These are phyloP conservation scores for Archocentrus centrarchus DNA, from an alignment of 2,113 vertebrate genomes.

Conservation along the genomic window DNA sequence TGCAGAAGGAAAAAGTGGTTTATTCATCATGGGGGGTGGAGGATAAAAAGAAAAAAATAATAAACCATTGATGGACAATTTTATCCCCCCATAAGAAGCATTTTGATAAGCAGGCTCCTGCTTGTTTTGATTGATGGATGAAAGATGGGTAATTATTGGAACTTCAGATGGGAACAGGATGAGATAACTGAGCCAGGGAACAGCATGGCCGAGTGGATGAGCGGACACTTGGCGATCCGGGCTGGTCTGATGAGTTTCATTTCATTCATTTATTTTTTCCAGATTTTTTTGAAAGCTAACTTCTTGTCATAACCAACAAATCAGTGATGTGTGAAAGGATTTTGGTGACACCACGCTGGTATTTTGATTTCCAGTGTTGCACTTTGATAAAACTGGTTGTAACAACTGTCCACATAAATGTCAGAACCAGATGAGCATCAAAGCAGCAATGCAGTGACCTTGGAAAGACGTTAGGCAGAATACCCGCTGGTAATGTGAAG, in stretches of 20 bases:
- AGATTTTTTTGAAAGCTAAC: accelerated
- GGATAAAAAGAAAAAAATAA: background rate
- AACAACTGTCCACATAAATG: too few species aligned
- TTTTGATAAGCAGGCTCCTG: background rate
- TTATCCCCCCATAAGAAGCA: background rate
- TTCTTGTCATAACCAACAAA: background rate
- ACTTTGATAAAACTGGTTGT: too few species aligned
- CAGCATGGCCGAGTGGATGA: background rate
- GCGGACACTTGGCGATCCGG: background rate
- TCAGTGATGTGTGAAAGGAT: background rate
- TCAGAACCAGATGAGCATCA: too few species aligned
- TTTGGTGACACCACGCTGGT: background rate
- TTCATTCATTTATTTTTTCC: accelerated
- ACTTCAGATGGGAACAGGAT: background rate
- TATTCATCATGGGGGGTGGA: background rate
- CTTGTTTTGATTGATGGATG: background rate
- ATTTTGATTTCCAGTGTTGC: too few species aligned
- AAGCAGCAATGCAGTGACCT: too few species aligned
- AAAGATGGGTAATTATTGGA: accelerated
- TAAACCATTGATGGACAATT: accelerated
- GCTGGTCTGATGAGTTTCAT: accelerated
- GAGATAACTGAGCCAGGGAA: background rate
- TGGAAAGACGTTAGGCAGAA: too few species aligned
- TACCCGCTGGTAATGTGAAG: background rate
- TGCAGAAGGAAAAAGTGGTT: background rate